phyloP scores from a whole-genome alignment of 2,113 vertebrate species.

The Myrmophylax atrothorax region DNA sequence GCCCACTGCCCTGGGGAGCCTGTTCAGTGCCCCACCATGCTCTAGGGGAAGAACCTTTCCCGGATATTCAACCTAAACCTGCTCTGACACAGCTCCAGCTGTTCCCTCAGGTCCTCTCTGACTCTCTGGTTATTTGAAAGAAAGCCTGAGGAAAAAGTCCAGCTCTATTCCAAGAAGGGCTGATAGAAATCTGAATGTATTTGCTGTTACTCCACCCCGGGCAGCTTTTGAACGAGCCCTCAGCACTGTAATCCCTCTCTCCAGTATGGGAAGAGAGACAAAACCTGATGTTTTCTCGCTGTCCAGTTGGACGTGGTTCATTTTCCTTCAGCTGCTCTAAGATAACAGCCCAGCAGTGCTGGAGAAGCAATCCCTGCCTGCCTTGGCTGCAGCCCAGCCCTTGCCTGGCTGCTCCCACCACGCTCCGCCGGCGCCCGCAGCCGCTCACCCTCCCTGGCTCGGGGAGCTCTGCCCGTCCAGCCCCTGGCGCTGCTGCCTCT shows the following conservation, averaged over 20 bases:
- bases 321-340: slow-evolving; percentile 22
- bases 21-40: background rate
- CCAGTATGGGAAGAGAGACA: background rate
- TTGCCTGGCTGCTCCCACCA: background rate
- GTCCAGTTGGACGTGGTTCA: background rate
- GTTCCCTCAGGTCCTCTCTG: background rate
- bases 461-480: background rate
- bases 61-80: background rate
- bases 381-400: slow-evolving; percentile 32
- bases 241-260: background rate
- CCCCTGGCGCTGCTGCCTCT: background rate
- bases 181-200: background rate
- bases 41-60: background rate
- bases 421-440: background rate
- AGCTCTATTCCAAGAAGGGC: background rate
- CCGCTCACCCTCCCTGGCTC: background rate
- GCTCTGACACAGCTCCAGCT: background rate
- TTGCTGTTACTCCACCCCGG: background rate
- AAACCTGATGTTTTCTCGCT: background rate
- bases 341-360: background rate
- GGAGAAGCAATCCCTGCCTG: background rate
- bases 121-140: background rate
- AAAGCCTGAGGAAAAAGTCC: background rate
- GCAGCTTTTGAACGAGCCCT: background rate
- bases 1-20: background rate